These are phyloP conservation scores for Diuraphis noxia DNA, from an alignment of 1,140 invertebrate genomes.

Conservation along the genomic window DNA sequence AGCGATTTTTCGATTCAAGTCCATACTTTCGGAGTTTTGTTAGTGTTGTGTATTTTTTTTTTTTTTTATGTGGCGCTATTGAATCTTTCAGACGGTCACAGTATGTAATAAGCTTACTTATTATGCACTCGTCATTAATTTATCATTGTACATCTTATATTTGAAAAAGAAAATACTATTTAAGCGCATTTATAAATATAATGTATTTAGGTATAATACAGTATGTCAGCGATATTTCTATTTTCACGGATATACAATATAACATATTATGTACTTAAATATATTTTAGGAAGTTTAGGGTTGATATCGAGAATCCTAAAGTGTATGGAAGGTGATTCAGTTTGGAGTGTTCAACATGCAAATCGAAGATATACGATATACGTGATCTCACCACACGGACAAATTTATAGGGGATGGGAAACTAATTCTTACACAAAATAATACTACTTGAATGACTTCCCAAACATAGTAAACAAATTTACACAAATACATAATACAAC, in stretches of 20 bases:
- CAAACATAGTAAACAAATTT: background rate
- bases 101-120: background rate
- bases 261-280: too few species aligned
- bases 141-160: too few species aligned
- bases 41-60: background rate
- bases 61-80: background rate
- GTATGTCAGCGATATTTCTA: background rate
- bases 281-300: background rate
- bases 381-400: background rate
- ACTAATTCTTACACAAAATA: background rate
- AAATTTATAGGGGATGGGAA: background rate
- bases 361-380: background rate
- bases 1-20: background rate
- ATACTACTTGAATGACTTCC: background rate
- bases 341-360: background rate
- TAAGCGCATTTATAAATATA: too few species aligned
- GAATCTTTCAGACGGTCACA: background rate
- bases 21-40: background rate
- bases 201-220: background rate
- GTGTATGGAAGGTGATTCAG: background rate
- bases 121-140: background rate
- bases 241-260: background rate
- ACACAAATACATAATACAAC: background rate
- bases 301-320: background rate
- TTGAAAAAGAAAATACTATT: background rate